Conservation (phyloP, 2,113 vertebrate species). For the Clarias magur region DNA sequence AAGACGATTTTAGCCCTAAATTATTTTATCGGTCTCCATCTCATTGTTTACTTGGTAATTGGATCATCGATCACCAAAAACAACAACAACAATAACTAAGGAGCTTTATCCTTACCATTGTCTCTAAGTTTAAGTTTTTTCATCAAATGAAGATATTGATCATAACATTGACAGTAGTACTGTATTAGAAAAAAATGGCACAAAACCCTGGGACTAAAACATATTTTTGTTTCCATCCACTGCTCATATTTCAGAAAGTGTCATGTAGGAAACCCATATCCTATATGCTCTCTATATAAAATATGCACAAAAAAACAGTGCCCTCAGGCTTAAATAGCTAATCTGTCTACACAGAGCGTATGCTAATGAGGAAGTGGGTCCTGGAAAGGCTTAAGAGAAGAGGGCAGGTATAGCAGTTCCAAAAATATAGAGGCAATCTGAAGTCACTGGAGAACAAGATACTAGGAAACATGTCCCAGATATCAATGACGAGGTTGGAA, state of each 20-base stretch:
- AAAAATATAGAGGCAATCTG: neutral
- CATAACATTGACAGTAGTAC: neutral
- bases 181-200: neutral
- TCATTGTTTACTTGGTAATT: neutral
- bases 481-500: neutral
- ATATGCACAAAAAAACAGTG: neutral
- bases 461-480: neutral
- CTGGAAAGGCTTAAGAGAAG: neutral
- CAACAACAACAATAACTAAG: neutral
- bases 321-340: neutral
- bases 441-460: neutral
- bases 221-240: neutral
- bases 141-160: neutral
- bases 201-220: neutral
- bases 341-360: neutral
- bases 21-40: conserved; percentile 3
- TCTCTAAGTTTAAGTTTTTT: neutral
- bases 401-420: neutral
- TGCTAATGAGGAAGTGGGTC: neutral
- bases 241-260: neutral
- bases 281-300: neutral
- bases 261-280: neutral
- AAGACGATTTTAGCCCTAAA: neutral
- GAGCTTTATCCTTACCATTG: neutral
- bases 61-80: neutral